A percentile compares a stretch with the other conserved stretches of the same genome.
Evolutionary conservation across 2,113 vertebrate species (phyloP).

Genomic region (Xenopus borealis): DNA sequence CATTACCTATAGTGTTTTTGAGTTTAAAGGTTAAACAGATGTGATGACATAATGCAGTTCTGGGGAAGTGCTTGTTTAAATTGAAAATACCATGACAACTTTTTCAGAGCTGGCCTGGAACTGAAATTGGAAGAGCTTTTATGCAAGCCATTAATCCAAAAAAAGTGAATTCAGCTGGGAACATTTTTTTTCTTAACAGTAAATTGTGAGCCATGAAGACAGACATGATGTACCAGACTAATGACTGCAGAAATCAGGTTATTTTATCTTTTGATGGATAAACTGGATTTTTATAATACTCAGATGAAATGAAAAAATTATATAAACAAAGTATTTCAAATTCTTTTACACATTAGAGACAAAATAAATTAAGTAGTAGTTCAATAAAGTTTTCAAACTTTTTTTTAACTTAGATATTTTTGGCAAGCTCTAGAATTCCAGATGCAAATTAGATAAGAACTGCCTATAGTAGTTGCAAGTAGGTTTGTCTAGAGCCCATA

Average conservation of each 20-base stretch:
- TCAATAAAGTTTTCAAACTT: too few relatives aligned
- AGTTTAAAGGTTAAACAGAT: slow-evolving; percentile 42
- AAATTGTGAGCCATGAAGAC: slow-evolving; percentile 32
- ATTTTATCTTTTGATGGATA: slow-evolving; percentile 17
- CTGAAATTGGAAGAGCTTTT: slow-evolving; percentile 38
- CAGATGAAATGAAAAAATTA: slow-evolving; percentile 3
- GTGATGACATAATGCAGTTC: slow-evolving; percentile 41
- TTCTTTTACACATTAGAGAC: neutral
- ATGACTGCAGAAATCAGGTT: slow-evolving; percentile 26
- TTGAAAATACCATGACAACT: slow-evolving; percentile 37
- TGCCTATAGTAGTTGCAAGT: too few relatives aligned
- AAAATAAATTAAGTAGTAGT: neutral
- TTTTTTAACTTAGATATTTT: too few relatives aligned
- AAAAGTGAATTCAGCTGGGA: slow-evolving; percentile 36
- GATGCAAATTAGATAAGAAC: too few relatives aligned
- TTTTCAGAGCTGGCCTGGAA: slow-evolving; percentile 39
- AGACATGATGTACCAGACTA: slow-evolving; percentile 29
- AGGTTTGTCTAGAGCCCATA: too few relatives aligned
- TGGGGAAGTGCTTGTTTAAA: slow-evolving; percentile 39
- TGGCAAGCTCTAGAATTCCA: too few relatives aligned
- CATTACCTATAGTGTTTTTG: slow-evolving; percentile 31
- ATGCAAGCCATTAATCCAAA: slow-evolving; percentile 33
- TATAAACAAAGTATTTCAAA: neutral
- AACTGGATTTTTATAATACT: slow-evolving; percentile 29
- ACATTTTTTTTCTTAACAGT: slow-evolving; percentile 28